Evolutionary conservation across 2,113 vertebrate genomes (phyloP).

Genomic region (Clarias macrocephalus): DNA sequence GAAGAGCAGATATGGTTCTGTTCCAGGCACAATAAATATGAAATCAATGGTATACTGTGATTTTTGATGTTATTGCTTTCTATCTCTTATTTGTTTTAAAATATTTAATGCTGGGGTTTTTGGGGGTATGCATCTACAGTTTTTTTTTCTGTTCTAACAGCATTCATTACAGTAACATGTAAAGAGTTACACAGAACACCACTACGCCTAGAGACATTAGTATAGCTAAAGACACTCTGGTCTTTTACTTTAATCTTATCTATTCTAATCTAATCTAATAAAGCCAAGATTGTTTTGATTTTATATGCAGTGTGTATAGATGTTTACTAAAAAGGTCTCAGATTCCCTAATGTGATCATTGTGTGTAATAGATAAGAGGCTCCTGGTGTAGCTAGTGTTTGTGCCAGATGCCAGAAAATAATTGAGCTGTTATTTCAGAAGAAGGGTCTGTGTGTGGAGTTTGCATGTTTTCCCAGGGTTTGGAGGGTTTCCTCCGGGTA

Average conservation of each 20-base stretch:
- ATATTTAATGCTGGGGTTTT: background rate
- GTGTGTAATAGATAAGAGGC: background rate
- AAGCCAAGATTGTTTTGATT: background rate
- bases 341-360: background rate
- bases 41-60: background rate
- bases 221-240: background rate
- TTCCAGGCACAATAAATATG: constrained; percentile 38
- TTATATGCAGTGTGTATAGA: background rate
- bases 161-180: background rate
- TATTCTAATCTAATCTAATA: background rate
- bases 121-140: no score
- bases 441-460: no score
- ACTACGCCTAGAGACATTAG: no score
- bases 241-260: background rate
- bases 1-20: constrained; percentile 3
- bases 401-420: background rate
- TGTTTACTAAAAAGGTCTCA: background rate
- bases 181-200: no score
- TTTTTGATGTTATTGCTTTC: background rate
- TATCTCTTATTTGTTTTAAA: background rate
- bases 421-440: background rate
- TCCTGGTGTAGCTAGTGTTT: background rate
- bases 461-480: no score
- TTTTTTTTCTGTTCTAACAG: background rate
- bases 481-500: no score